Conservation (phyloP, 2,888 invertebrate species). For the Diachrysia chrysitis region DNA sequence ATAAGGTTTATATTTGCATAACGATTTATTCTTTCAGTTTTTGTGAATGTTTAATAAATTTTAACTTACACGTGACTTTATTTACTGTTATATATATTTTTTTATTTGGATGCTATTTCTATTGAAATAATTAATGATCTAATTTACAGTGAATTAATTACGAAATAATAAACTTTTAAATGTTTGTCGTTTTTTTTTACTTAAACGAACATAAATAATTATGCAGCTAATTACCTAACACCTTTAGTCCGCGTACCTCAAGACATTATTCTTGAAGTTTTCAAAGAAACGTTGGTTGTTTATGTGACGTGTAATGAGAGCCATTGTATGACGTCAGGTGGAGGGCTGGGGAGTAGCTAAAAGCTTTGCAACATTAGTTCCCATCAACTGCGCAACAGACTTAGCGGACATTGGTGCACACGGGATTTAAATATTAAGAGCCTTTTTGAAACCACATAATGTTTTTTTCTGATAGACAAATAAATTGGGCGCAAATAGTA, state of each 20-base stretch:
- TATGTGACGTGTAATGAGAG: slow-evolving; percentile 60
- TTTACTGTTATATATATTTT: too few relatives aligned
- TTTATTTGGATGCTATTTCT: too few relatives aligned
- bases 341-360: slow-evolving; percentile 63
- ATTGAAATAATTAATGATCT: not conserved
- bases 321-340: slow-evolving; percentile 67
- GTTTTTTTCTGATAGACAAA: not conserved
- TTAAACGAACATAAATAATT: not conserved
- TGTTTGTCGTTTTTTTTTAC: not conserved
- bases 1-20: not conserved
- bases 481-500: not conserved
- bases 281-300: slow-evolving; percentile 35
- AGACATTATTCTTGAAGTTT: slow-evolving; percentile 42
- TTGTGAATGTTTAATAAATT: too few relatives aligned
- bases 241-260: slow-evolving; percentile 5
- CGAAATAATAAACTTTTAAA: not conserved
- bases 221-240: slow-evolving; percentile 28
- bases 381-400: slow-evolving; percentile 74
- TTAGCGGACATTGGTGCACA: slow-evolving; percentile 55
- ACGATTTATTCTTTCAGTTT: too few relatives aligned
- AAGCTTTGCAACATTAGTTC: slow-evolving; percentile 84
- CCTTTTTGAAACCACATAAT: slow-evolving; percentile 7
- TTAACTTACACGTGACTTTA: too few relatives aligned
- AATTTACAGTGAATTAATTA: not conserved
- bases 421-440: slow-evolving; percentile 17